Conservation (phyloP, 2,888 invertebrate genomes). For the Alloscopus bannaensis region DNA sequence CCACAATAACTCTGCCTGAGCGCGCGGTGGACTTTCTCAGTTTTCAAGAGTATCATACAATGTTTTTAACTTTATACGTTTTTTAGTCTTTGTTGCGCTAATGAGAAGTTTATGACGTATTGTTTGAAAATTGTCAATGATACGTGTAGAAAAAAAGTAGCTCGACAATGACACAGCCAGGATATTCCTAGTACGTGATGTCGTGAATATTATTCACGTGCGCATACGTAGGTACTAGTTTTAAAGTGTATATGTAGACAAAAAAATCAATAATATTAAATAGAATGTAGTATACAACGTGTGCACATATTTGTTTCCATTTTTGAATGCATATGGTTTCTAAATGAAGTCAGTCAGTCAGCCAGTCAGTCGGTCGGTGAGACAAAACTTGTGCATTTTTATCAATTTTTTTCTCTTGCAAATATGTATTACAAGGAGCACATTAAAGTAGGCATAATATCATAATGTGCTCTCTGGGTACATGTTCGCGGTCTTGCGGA, state of each 20-base stretch:
- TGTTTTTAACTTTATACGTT: slow-evolving; percentile 5
- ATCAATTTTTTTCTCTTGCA: too few species aligned
- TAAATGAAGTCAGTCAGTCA: slow-evolving; percentile 29
- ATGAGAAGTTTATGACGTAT: slow-evolving; percentile 54
- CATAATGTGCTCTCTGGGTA: neutral
- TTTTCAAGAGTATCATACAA: neutral
- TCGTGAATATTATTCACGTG: too few species aligned
- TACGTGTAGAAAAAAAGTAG: slow-evolving; percentile 15
- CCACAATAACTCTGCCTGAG: too few species aligned
- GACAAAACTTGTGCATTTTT: slow-evolving; percentile 12
- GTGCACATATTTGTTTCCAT: neutral
- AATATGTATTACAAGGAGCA: too few species aligned
- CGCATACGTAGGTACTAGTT: neutral
- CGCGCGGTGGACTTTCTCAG: neutral
- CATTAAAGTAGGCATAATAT: too few species aligned
- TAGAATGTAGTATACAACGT: neutral
- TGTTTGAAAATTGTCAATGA: slow-evolving; percentile 43
- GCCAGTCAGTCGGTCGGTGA: slow-evolving; percentile 49
- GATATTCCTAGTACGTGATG: too few species aligned
- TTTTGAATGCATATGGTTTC: neutral
- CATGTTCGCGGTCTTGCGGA: slow-evolving; percentile 19
- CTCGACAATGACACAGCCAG: too few species aligned
- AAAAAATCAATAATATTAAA: neutral
- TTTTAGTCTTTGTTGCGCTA: slow-evolving; percentile 7
- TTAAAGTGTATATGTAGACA: neutral